Conservation (phyloP, 2,113 vertebrate species). For the Ailuropoda melanoleuca region DNA sequence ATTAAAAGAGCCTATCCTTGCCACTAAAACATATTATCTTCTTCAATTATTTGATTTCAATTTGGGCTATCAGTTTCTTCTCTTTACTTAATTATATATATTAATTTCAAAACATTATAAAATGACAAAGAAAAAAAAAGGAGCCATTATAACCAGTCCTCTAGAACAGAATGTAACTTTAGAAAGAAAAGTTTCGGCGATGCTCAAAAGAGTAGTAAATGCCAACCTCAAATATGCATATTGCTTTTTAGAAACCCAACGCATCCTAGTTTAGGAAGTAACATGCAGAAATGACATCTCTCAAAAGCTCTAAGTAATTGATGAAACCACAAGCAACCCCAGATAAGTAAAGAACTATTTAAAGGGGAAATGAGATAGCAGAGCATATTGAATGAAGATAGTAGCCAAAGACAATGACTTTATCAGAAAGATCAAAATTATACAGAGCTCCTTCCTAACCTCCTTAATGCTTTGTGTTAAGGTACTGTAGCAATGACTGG, state of each 20-base stretch:
- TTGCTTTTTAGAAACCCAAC: slow-evolving; percentile 37
- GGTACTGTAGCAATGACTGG: background rate
- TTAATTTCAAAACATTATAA: background rate
- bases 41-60: background rate
- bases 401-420: background rate
- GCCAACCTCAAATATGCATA: background rate
- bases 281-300: background rate
- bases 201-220: slow-evolving; percentile 10
- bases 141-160: background rate
- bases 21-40: background rate
- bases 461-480: background rate
- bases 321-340: background rate
- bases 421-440: background rate
- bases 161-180: background rate
- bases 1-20: background rate
- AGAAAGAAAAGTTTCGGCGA: slow-evolving; percentile 52
- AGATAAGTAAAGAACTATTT: background rate
- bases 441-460: background rate
- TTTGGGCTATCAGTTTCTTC: background rate
- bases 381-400: background rate
- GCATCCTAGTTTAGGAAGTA: background rate
- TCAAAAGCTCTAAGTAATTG: slow-evolving; percentile 40
- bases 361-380: background rate
- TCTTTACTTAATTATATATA: background rate
- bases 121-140: background rate